Conservation (phyloP, 2,888 invertebrate species). For the Papilio protenor region DNA sequence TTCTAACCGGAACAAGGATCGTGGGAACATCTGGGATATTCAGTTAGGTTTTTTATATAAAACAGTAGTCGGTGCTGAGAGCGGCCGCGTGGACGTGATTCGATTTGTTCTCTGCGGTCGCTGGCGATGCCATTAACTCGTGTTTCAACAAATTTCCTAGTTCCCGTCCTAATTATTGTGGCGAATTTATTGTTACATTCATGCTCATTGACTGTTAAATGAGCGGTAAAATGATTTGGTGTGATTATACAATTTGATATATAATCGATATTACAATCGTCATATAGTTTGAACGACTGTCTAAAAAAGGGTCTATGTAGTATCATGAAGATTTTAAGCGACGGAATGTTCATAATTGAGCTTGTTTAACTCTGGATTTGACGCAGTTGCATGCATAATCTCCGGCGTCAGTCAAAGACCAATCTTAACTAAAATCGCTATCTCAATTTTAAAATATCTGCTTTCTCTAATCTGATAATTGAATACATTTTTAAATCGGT, state of each 20-base stretch:
- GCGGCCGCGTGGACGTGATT: slow-evolving; percentile 45
- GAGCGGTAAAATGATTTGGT: background rate
- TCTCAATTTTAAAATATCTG: too few relatives aligned
- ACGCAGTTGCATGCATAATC: too few relatives aligned
- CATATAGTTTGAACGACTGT: too few relatives aligned
- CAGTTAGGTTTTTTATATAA: slow-evolving; percentile 48
- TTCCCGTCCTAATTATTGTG: slow-evolving; percentile 42
- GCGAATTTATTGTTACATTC: slow-evolving; percentile 26
- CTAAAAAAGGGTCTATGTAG: too few relatives aligned
- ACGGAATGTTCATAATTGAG: too few relatives aligned
- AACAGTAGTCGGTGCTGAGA: slow-evolving; percentile 44
- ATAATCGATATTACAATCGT: background rate
- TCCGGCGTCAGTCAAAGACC: too few relatives aligned
- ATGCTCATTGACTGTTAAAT: background rate
- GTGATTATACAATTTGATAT: background rate
- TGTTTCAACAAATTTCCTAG: slow-evolving; percentile 34
- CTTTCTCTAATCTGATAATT: too few relatives aligned
- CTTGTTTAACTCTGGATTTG: too few relatives aligned
- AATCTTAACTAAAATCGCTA: too few relatives aligned
- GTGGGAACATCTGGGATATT: slow-evolving; percentile 64
- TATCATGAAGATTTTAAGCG: too few relatives aligned
- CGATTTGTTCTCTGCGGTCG: slow-evolving; percentile 53
- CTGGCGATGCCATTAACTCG: slow-evolving; percentile 47
- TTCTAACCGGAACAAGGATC: slow-evolving; percentile 63
- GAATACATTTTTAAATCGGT: too few relatives aligned